Percentiles rank a stretch among this genome's conserved stretches.
Conservation (phyloP, 2,888 invertebrate species). For the Leuctra nigra region DNA sequence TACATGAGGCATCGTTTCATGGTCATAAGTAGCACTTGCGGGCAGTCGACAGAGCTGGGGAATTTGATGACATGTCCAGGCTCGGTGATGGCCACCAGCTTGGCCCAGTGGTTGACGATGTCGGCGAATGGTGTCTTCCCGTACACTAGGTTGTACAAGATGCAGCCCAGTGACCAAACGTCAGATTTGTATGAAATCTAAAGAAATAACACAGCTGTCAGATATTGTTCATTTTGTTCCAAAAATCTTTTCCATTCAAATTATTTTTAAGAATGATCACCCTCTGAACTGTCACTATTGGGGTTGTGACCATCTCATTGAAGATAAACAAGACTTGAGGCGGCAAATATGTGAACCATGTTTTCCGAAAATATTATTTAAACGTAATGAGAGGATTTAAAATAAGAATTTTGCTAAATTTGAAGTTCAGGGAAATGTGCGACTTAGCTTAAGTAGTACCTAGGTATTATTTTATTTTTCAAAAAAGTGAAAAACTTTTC, state of each 20-base stretch:
- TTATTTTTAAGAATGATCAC: too few species aligned
- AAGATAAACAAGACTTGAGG: too few species aligned
- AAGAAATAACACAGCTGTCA: conserved; percentile 28
- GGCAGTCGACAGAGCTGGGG: conserved; percentile 49
- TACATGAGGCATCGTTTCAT: conserved; percentile 66
- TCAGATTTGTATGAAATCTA: conserved; percentile 89
- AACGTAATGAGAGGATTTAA: too few species aligned
- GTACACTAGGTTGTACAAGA: conserved; percentile 87
- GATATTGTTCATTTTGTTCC: neutral
- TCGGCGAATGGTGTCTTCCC: conserved; percentile 87
- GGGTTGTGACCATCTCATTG: too few species aligned
- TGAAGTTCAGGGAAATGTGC: too few species aligned
- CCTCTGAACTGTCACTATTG: too few species aligned
- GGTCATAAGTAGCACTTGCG: conserved; percentile 53
- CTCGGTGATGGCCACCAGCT: conserved; percentile 71
- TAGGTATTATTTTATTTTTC: too few species aligned
- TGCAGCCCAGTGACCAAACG: conserved; percentile 97
- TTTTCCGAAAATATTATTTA: too few species aligned
- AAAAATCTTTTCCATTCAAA: neutral
- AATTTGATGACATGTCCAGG: conserved; percentile 67
- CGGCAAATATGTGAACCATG: too few species aligned
- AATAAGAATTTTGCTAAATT: too few species aligned
- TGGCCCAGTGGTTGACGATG: conserved; percentile 61
- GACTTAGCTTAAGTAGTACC: too few species aligned
- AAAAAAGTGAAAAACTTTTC: too few species aligned